Evolutionary conservation across 1,140 invertebrate genomes (phyloP).

Genomic region (Drosophila serrata): DNA sequence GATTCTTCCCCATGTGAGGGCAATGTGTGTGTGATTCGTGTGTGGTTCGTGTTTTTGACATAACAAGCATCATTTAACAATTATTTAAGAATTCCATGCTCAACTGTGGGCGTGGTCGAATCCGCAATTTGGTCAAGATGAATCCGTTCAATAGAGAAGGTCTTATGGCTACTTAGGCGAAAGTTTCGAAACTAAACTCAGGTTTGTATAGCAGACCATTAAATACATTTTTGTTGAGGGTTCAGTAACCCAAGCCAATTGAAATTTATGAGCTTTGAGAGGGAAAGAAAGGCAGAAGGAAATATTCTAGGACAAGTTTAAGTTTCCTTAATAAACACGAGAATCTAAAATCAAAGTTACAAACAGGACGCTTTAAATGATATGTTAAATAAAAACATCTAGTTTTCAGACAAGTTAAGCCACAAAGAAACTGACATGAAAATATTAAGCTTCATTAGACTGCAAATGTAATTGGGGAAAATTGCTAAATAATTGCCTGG

Average conservation of each 20-base stretch:
- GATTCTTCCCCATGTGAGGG: slow-evolving; percentile 53
- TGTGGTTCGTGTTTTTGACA: slow-evolving; percentile 75
- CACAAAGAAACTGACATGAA: neutral
- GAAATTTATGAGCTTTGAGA: slow-evolving; percentile 16
- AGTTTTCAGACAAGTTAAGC: neutral
- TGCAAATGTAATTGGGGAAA: slow-evolving; percentile 3
- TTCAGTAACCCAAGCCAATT: neutral
- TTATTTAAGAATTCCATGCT: slow-evolving; percentile 74
- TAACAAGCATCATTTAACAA: slow-evolving; percentile 84
- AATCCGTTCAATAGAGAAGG: slow-evolving; percentile 35
- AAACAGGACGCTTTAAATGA: neutral
- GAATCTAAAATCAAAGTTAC: neutral
- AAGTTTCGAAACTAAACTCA: slow-evolving; percentile 21
- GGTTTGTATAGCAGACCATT: slow-evolving; percentile 22
- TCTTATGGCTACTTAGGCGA: slow-evolving; percentile 14
- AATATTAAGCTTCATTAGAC: slow-evolving; percentile 1
- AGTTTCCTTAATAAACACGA: neutral
- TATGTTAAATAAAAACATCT: neutral
- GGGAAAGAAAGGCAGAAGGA: neutral
- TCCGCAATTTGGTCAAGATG: slow-evolving; percentile 61
- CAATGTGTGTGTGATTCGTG: slow-evolving; percentile 12
- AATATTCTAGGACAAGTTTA: neutral
- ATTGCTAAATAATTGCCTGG: slow-evolving; percentile 12
- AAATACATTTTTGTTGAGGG: slow-evolving; percentile 38
- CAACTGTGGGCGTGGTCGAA: slow-evolving; percentile 39